These are phyloP conservation scores for Neuroterus valhalla DNA, from an alignment of 1,140 invertebrate genomes.

Conservation along the genomic window DNA sequence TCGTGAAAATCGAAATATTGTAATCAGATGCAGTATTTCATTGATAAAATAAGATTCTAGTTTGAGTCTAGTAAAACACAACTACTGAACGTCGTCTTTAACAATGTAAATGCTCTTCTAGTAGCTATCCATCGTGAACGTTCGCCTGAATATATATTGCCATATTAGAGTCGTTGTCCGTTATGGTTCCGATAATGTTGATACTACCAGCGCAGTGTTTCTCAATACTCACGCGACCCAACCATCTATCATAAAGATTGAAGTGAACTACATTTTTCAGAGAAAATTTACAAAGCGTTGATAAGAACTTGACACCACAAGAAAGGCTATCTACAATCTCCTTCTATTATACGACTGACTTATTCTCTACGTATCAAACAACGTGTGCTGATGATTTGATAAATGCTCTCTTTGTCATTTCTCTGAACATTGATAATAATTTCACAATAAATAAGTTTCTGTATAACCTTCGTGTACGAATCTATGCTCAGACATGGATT, in stretches of 20 bases:
- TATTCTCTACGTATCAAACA: too few species aligned
- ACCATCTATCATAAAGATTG: conserved; percentile 27
- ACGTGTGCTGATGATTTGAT: too few species aligned
- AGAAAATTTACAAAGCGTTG: conserved; percentile 4
- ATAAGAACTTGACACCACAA: not conserved
- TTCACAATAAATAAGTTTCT: too few species aligned
- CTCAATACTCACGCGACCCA: conserved; percentile 21
- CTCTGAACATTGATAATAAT: too few species aligned
- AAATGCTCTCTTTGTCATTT: too few species aligned
- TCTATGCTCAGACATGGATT: too few species aligned
- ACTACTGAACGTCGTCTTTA: conserved; percentile 34
- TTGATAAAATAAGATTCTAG: conserved; percentile 31
- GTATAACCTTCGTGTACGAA: too few species aligned
- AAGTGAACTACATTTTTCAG: conserved; percentile 3
- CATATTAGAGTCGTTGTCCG: conserved; percentile 38
- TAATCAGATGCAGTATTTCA: conserved; percentile 17
- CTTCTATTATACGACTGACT: not conserved
- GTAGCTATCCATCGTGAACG: conserved; percentile 37
- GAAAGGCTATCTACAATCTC: not conserved
- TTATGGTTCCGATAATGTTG: conserved; percentile 18
- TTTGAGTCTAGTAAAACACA: conserved; percentile 36
- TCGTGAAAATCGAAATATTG: conserved; percentile 7
- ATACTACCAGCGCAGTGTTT: conserved; percentile 7
- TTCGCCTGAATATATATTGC: conserved; percentile 42
- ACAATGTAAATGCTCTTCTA: conserved; percentile 36